Evolutionary conservation across 2,888 invertebrate species (phyloP).

Genomic region (Nemoura dubitans): DNA sequence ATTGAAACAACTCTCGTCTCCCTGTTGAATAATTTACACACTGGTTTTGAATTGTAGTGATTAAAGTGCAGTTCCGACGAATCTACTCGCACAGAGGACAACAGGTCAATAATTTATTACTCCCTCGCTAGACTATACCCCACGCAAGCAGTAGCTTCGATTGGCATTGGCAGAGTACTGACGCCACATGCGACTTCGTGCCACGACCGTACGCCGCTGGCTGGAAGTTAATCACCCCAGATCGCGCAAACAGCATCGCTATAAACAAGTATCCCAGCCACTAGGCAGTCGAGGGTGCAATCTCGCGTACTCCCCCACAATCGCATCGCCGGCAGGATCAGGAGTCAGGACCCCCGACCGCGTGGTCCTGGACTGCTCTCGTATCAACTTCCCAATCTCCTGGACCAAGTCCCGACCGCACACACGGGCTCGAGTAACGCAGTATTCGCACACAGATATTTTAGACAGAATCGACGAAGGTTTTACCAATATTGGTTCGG

Average conservation of each 20-base stretch:
- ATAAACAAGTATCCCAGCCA: too few relatives aligned
- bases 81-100: not conserved
- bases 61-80: not conserved
- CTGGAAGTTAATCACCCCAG: too few relatives aligned
- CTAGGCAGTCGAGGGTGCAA: not conserved
- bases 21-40: not conserved
- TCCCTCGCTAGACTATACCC: too few relatives aligned
- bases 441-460: not conserved
- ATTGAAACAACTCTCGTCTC: not conserved
- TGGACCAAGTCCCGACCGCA: not conserved
- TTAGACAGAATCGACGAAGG: conserved; percentile 8
- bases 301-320: not conserved
- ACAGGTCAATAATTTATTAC: too few relatives aligned
- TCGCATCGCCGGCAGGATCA: not conserved
- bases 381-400: not conserved
- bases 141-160: too few relatives aligned
- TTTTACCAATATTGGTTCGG: conserved; percentile 34
- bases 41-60: not conserved
- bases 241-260: too few relatives aligned
- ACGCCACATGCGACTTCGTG: too few relatives aligned
- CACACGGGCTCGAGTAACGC: too few relatives aligned
- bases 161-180: too few relatives aligned
- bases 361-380: not conserved
- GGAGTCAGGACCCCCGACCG: not conserved
- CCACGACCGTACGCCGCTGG: too few relatives aligned